These are phyloP conservation scores for Heliconius nattereri DNA, from an alignment of 1,140 invertebrate genomes.

Conservation along the genomic window DNA sequence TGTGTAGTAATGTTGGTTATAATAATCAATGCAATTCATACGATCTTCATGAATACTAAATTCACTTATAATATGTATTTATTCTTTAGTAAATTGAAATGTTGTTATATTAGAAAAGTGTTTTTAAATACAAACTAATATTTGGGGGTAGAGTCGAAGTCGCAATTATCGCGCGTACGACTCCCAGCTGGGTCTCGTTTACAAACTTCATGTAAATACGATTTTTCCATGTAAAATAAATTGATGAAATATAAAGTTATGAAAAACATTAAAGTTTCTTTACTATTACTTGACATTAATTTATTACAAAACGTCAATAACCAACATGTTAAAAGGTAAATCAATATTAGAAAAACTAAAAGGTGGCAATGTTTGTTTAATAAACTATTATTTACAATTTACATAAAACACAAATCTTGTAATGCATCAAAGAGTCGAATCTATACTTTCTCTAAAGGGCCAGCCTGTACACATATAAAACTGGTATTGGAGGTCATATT, in stretches of 20 bases:
- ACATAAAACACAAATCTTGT: neutral
- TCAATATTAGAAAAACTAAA: too few relatives aligned
- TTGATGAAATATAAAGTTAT: too few relatives aligned
- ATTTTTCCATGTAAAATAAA: too few relatives aligned
- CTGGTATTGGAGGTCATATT: neutral
- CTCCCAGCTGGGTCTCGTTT: too few relatives aligned
- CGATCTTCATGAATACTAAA: neutral
- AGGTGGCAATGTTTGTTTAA: neutral
- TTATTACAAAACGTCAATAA: too few relatives aligned
- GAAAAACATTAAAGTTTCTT: too few relatives aligned
- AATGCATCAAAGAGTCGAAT: neutral
- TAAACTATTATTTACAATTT: neutral
- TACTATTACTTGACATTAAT: too few relatives aligned
- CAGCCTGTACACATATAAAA: neutral
- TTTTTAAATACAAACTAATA: neutral
- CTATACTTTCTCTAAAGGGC: neutral
- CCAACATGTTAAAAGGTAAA: too few relatives aligned
- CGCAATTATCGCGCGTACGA: too few relatives aligned
- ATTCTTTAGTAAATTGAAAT: neutral
- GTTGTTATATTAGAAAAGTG: neutral
- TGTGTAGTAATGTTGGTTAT: conserved; percentile 36
- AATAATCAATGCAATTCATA: conserved; percentile 37
- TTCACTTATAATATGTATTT: neutral
- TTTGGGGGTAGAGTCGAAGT: too few relatives aligned
- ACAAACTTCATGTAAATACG: too few relatives aligned